Conservation (phyloP, 2,888 invertebrate species). For the Tachina fera region DNA sequence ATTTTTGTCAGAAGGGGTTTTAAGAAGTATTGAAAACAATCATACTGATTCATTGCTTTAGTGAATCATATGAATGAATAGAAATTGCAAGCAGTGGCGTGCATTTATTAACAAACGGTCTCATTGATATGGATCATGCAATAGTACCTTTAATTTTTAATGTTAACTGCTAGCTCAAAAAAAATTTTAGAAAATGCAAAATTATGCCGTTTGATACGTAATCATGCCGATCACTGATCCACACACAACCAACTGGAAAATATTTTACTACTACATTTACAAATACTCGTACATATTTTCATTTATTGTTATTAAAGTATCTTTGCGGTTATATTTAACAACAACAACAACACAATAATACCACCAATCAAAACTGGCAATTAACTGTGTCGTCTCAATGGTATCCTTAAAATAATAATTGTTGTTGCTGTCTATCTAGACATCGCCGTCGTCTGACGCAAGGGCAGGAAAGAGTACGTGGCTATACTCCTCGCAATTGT, state of each 20-base stretch:
- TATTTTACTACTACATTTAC: constrained; percentile 13
- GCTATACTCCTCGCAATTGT: constrained; percentile 13
- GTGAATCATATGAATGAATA: too few species aligned
- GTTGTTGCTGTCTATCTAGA: constrained; percentile 25
- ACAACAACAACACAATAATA: constrained; percentile 25
- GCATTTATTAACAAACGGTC: too few species aligned
- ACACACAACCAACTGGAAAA: constrained; percentile 1
- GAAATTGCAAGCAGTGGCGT: too few species aligned
- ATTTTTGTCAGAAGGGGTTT: too few species aligned
- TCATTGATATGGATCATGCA: too few species aligned
- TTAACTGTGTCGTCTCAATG: constrained; percentile 69
- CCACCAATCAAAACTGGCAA: constrained; percentile 66
- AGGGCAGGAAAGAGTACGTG: background rate
- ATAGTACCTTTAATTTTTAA: too few species aligned
- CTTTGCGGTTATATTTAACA: constrained; percentile 7
- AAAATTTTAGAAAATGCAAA: too few species aligned
- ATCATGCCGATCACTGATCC: background rate
- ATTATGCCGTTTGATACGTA: too few species aligned
- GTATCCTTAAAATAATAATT: constrained; percentile 69
- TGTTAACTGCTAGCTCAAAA: too few species aligned
- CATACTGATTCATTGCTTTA: too few species aligned
- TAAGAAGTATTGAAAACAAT: too few species aligned
- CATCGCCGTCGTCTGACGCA: background rate
- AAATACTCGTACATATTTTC: background rate
- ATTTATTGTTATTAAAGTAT: constrained; percentile 22